Evolutionary conservation across 2,888 invertebrate genomes (phyloP), one percentile per base, ranked within the genome.

Genomic region (Ceratothoa steindachneri): DNA sequence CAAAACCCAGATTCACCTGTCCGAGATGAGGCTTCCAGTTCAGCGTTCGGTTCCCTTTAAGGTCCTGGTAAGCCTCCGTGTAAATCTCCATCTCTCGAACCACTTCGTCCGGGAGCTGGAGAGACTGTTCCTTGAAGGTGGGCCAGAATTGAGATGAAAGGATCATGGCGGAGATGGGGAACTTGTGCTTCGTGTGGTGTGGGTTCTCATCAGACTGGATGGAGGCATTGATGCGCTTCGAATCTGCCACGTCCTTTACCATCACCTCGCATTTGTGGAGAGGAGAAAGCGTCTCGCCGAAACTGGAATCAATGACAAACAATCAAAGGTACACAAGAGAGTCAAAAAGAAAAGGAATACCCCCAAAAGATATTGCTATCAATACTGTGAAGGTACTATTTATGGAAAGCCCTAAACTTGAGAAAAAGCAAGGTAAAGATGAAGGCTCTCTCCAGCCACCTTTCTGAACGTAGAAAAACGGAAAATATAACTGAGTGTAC

Each of bases 101-200:
- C 66, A 97, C 89, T 82, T 89, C 88, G 30, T 88, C 88, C 0
- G 97, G 97, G 66, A 97, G 85, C 83, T 94, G 92, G 22, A 97
- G 86, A 81, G 91, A 93, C 85, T 97, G 96, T 84, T 97, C 96
- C 83, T 96, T 93, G 81, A 97, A 95, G 7, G 93, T 90, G 0
- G 98, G 98, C 98, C 98, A 99, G 86, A 97, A 99, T 84, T 98
- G 97, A 1, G 95, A 95, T 0, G 97, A 98, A n/a, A 99, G 87
- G 81, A 98, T 94, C 85, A 97, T 89, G 0, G 95, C 92, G 81
- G 90, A 90, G 22, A 64, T 31, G 28, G 89, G 88, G 80, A 92
- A 89, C 19, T 72, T 73, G 31, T 78, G 75, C 67, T 66, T 69
- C 53, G 72, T 67, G 7, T 74, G 30, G 1, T 65, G 73, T 7